A percentile compares a stretch with the other conserved stretches of the same genome.
phyloP scores from a whole-genome alignment of 2,888 invertebrate genomes.

The Synergus umbraculus region DNA sequence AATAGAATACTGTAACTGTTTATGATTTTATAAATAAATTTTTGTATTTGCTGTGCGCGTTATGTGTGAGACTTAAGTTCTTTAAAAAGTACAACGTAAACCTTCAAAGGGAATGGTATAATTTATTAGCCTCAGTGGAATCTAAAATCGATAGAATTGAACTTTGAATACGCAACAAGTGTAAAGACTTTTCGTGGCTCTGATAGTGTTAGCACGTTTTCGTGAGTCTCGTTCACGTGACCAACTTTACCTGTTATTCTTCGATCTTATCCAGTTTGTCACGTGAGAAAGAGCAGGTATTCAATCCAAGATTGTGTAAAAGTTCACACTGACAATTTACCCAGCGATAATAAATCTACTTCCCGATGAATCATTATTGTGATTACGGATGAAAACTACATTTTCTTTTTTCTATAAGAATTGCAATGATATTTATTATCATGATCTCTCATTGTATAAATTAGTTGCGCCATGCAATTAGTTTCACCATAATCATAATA shows the following conservation, averaged over 20 bases:
- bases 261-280: slow-evolving; percentile 26
- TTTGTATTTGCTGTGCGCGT: not conserved
- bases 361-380: not conserved
- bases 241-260: slow-evolving; percentile 12
- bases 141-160: not conserved
- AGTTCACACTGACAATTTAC: slow-evolving; percentile 9
- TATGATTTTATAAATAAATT: not conserved
- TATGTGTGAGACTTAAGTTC: not conserved
- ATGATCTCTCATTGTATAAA: not conserved
- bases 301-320: slow-evolving; percentile 12
- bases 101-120: not conserved
- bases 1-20: not conserved
- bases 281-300: slow-evolving; percentile 21
- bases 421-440: not conserved
- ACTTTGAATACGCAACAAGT: slow-evolving; percentile 4
- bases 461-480: not conserved
- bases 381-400: not conserved
- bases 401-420: not conserved
- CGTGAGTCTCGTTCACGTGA: slow-evolving; percentile 24
- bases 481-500: not conserved
- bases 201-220: slow-evolving; percentile 21
- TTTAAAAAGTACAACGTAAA: not conserved
- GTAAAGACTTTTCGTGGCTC: slow-evolving; percentile 20
- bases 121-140: not conserved
- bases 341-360: not conserved